These are phyloP conservation scores for Caprella mutica DNA, from an alignment of 2,888 invertebrate genomes.

Conservation along the genomic window DNA sequence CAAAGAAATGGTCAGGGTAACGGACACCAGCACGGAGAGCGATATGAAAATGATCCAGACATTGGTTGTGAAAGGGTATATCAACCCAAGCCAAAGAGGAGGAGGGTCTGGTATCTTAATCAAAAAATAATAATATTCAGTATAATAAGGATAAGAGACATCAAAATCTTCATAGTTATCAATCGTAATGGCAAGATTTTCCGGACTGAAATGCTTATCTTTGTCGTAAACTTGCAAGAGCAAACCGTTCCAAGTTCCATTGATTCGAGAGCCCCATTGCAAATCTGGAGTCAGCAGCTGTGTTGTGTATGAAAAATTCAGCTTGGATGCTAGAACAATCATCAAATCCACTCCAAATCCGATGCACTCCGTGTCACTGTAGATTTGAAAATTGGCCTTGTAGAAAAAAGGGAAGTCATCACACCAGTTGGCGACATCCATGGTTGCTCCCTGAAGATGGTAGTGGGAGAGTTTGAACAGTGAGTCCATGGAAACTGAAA, in stretches of 20 bases:
- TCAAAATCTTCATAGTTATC: conserved; percentile 14
- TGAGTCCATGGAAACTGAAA: no score
- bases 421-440: no score
- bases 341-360: no score
- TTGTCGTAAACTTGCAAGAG: conserved; percentile 24
- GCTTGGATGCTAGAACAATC: no score
- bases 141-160: conserved; percentile 18
- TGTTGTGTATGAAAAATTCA: no score
- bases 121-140: conserved; percentile 17
- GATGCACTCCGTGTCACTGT: no score
- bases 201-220: conserved; percentile 15
- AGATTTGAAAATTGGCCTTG: no score
- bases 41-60: conserved; percentile 12
- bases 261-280: conserved; percentile 16
- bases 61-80: conserved; percentile 14
- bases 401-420: no score
- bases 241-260: conserved; percentile 30
- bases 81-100: conserved; percentile 17
- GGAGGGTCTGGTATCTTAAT: conserved; percentile 13
- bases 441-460: no score
- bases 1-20: neutral
- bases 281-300: conserved; percentile 11
- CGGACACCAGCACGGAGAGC: neutral
- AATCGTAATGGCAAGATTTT: conserved; percentile 14
- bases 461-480: no score